Evolutionary conservation across 2,888 invertebrate genomes (phyloP), one percentile per base, ranked within the genome.

Genomic region (Phengaris arion): DNA sequence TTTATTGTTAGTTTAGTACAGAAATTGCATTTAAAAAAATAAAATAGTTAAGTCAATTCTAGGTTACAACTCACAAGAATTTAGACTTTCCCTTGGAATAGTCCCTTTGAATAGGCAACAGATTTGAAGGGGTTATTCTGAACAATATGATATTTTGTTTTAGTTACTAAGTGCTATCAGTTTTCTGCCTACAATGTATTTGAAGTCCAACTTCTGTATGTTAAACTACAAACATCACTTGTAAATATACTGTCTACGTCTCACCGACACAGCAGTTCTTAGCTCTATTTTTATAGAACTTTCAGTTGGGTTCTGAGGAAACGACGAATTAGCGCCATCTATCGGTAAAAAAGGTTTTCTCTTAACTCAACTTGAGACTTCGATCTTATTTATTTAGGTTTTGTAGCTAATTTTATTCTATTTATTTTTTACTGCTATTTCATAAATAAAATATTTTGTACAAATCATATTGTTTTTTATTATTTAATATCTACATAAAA

Each of bases 351-450:
- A 79, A 80, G 82, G 82, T 86, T 92, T 93, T 92, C 89, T 87
- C 89, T 85, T 85, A 93, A 93, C 93, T 91, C 93, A 93, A 93
- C 93, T 93, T 93, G 93, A 93, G 93, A 93, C 89, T 93, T 92
- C 92, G 83, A 82, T 83, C 86, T 87, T 91, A 90, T 90, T 91
- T 91, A 91, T 89, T 90, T 90, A 88, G 87, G 85, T 84, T 85
- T 81, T 79, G 77, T 77, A 79, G 84, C 83, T 84, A 86, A 84
- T 83, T 83, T 84, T 75, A 78, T 77, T 84, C 83, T 92, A 92
- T 92, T 93, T 92, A 91, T 92, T 92, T 87, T 88, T 87, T 84
- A 83, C 87, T 85, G 85, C 80, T 83, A 82, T 83, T 83, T 83
- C 88, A 88, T 86, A 88, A 91, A 91, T 87, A 86, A 90, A 92